phyloP scores from a whole-genome alignment of 37 sponge, comb jelly and placozoan genomes.

The Eunapius fragilis region DNA sequence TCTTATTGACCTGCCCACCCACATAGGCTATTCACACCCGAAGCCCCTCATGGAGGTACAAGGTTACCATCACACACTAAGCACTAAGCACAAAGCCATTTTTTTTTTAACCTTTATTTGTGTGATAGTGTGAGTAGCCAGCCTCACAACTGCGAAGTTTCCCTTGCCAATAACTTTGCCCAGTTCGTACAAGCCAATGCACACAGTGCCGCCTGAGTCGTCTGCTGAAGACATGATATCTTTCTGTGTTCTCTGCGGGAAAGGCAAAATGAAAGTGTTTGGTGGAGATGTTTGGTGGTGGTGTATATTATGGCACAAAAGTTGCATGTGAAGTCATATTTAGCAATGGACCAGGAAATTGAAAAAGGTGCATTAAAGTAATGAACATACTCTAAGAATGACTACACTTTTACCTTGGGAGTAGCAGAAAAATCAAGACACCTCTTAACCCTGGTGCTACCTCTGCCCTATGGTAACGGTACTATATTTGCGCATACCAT shows the following conservation, averaged over 20 bases:
- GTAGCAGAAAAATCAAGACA: no score
- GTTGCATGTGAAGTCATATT: no score
- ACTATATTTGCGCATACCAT: not conserved
- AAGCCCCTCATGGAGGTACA: not conserved
- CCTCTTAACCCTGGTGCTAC: no score
- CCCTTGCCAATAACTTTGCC: slow-evolving; percentile 91
- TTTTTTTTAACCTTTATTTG: slow-evolving; percentile 76
- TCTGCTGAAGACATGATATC: not conserved
- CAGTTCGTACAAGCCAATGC: slow-evolving; percentile 80
- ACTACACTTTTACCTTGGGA: no score
- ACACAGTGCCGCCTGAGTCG: not conserved
- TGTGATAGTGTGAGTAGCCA: slow-evolving; percentile 86
- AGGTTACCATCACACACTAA: not conserved
- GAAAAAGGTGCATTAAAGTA: not conserved
- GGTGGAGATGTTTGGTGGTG: not conserved
- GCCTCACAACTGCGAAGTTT: slow-evolving; percentile 94
- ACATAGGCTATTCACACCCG: not conserved
- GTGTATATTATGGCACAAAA: not conserved
- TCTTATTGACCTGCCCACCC: not conserved
- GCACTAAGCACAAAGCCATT: not conserved
- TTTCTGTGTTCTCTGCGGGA: not conserved
- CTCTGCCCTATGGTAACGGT: no score
- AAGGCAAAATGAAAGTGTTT: not conserved
- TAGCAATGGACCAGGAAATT: not conserved
- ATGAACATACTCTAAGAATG: no score